Base-by-base conservation (phyloP, 2,888 invertebrate genomes). In the Tupiocoris notatus region DNA sequence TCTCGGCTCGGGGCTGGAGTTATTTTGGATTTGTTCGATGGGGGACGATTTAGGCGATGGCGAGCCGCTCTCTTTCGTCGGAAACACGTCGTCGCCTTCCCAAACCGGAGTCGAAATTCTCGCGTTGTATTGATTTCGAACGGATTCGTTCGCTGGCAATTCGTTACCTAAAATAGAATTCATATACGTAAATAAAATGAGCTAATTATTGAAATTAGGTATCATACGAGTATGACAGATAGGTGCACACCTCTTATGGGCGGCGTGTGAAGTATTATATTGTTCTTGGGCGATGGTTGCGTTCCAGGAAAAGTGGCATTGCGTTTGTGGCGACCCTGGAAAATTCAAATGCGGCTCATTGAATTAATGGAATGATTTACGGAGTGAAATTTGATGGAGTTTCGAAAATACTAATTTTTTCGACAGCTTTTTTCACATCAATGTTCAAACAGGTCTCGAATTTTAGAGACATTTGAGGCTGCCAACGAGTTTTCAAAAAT, bases 321-420 rank as follows among this genome's bases (percentile, higher is more conserved):
- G 77, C 92, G 86, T 85, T 92, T 92, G 83, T 92, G 91, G 67
- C 92, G 89, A 77, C 91, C 91, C 88, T 90, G 86, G 17, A 82
- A 82, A 64, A 77, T 67, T 76, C 71, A 74, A 39, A 39, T n/a
- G n/a, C n/a, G n/a, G n/a, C n/a, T n/a, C n/a, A n/a, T n/a, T n/a
- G n/a, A n/a, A n/a, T n/a, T n/a, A n/a, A n/a, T n/a, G n/a, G n/a
- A n/a, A n/a, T n/a, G n/a, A n/a, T n/a, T n/a, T n/a, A n/a, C n/a
- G n/a, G n/a, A n/a, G n/a, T n/a, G n/a, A n/a, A n/a, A n/a, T n/a
- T n/a, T n/a, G n/a, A n/a, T n/a, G n/a, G n/a, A n/a, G n/a, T n/a
- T n/a, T n/a, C n/a, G n/a, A n/a, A n/a, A n/a, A n/a, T n/a, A n/a
- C n/a, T n/a, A n/a, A n/a, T n/a, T n/a, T n/a, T n/a, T n/a, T n/a